These are phyloP conservation scores for Nasonia oneida DNA, from an alignment of 2,888 invertebrate genomes.

Conservation along the genomic window DNA sequence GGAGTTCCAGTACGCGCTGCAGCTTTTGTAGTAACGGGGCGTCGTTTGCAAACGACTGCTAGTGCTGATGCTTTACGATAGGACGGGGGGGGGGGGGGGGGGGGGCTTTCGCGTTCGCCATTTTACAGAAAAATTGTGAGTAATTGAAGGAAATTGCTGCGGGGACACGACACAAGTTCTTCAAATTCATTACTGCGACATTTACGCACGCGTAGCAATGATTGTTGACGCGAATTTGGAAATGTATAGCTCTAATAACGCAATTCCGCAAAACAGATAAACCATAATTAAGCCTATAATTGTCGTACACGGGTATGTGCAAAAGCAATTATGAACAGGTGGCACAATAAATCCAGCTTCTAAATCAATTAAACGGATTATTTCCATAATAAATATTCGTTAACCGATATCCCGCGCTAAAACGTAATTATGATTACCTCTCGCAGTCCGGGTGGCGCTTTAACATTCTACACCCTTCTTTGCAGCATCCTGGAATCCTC, in stretches of 20 bases:
- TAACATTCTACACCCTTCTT: conserved; percentile 52
- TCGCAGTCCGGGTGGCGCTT: conserved; percentile 4
- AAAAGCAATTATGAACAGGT: background rate
- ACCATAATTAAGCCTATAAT: background rate
- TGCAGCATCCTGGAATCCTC: conserved; percentile 20
- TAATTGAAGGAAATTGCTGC: background rate
- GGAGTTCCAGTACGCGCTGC: background rate
- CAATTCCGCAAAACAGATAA: background rate
- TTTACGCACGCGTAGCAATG: no score
- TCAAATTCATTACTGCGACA: no score
- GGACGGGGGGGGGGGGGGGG: background rate
- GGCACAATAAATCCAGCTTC: background rate
- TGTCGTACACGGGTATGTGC: background rate
- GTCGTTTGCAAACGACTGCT: conserved; percentile 28
- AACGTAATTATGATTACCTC: conserved; percentile 44
- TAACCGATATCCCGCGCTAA: no score
- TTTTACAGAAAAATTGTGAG: conserved; percentile 9
- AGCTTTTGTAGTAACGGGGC: conserved; percentile 10
- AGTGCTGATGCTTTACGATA: background rate
- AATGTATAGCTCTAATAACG: no score
- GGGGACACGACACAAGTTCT: background rate
- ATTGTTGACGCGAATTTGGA: no score
- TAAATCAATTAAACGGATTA: background rate
- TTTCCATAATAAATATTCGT: background rate
- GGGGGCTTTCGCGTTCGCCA: background rate